Conservation (phyloP, 2,797 vertebrate genomes). For the Limnodromus scolopaceus region DNA sequence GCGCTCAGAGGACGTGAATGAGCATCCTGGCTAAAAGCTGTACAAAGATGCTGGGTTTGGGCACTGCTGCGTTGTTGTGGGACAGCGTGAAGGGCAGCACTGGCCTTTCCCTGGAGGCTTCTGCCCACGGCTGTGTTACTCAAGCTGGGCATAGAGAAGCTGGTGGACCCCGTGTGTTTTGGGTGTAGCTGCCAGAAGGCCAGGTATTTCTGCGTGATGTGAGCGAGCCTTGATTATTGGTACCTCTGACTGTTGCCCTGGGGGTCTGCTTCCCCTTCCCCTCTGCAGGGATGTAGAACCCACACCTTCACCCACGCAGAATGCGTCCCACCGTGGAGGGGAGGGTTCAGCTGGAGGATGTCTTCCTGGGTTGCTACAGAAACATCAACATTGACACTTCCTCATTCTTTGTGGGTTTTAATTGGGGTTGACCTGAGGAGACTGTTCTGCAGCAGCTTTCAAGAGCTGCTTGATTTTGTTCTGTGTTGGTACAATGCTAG, state of each 20-base stretch:
- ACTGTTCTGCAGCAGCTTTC: not conserved
- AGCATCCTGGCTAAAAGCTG: not conserved
- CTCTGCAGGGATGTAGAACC: rapidly evolving
- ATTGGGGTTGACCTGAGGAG: not conserved
- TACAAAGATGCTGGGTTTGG: not conserved
- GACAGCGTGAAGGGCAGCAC: rapidly evolving
- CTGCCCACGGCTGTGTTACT: not conserved
- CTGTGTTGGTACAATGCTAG: not conserved
- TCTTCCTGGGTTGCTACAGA: not conserved
- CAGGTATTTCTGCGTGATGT: rapidly evolving
- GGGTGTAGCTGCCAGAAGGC: not conserved
- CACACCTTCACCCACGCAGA: rapidly evolving
- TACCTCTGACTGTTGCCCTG: no score
- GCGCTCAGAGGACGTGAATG: not conserved
- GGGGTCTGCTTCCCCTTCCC: not conserved
- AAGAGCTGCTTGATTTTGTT: not conserved
- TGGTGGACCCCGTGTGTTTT: rapidly evolving
- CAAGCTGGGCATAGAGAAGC: not conserved
- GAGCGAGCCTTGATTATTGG: rapidly evolving
- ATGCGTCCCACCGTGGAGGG: not conserved
- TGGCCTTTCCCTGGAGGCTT: not conserved
- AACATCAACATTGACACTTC: not conserved
- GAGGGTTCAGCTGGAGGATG: not conserved
- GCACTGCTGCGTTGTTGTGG: rapidly evolving
- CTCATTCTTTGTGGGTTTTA: not conserved